phyloP scores from a whole-genome alignment of 2,797 vertebrate genomes.

The Pristis pectinata region DNA sequence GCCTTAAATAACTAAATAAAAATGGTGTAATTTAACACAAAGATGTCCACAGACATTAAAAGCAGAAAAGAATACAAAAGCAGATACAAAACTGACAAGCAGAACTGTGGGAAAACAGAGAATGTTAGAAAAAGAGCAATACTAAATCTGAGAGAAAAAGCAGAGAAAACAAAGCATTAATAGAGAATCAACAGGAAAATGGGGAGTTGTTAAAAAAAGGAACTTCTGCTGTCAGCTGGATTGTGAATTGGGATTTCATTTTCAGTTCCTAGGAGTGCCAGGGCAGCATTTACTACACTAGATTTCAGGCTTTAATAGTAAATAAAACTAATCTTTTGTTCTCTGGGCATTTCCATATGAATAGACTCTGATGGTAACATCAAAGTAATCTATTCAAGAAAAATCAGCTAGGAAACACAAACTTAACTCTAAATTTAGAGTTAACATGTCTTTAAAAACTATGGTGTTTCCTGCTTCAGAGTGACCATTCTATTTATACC shows the following conservation, averaged over 20 bases:
- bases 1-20: background rate
- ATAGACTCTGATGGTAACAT: background rate
- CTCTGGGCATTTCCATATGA: background rate
- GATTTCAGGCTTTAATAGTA: background rate
- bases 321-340: background rate
- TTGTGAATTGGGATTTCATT: background rate
- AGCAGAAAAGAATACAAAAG: no score
- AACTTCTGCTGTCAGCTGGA: constrained; percentile 36
- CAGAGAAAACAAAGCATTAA: background rate
- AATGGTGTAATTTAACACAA: background rate
- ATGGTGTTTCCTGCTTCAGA: background rate
- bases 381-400: background rate
- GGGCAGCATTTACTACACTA: background rate
- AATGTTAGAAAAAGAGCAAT: background rate
- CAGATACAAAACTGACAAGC: background rate
- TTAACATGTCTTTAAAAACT: background rate
- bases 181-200: background rate
- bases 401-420: background rate
- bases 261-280: background rate
- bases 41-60: background rate
- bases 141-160: background rate
- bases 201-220: constrained; percentile 37
- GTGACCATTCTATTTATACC: background rate
- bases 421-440: background rate
- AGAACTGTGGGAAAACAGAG: background rate